A percentile compares a stretch with the other conserved stretches of the same genome.
phyloP scores from a whole-genome alignment of 2,113 vertebrate genomes.

The Zosterops hypoxanthus region DNA sequence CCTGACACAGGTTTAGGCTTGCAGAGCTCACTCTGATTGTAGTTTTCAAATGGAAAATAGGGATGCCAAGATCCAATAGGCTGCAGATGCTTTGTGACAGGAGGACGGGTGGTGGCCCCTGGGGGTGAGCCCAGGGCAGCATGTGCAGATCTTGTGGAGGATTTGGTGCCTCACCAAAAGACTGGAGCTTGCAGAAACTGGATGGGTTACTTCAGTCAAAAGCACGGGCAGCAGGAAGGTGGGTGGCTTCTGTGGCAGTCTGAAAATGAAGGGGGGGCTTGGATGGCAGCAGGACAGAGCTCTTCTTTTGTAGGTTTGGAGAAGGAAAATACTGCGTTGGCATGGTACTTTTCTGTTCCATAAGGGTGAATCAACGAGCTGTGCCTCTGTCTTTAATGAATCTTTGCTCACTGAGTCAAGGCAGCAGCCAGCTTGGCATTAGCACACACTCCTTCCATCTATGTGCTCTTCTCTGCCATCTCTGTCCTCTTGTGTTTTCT shows the following conservation, averaged over 20 bases:
- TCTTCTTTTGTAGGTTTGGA: not conserved
- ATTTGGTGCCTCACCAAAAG: not conserved
- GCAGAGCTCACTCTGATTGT: not conserved
- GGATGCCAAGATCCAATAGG: not conserved
- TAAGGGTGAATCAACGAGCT: not conserved
- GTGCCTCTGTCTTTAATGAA: not conserved
- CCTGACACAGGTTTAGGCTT: not conserved
- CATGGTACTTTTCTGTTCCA: not conserved
- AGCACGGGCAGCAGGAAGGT: not conserved
- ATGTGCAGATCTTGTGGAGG: not conserved
- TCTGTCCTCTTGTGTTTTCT: not conserved
- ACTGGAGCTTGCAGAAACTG: not conserved
- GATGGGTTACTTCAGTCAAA: not conserved
- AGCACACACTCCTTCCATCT: not conserved
- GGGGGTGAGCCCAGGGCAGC: not conserved
- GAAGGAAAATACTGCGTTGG: not conserved
- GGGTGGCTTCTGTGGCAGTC: not conserved
- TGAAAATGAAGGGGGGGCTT: not conserved
- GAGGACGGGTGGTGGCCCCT: not conserved
- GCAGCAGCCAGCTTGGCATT: not conserved
- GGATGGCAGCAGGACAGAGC: not conserved
- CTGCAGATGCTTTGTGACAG: not conserved
- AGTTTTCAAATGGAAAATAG: not conserved
- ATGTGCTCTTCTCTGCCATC: not conserved
- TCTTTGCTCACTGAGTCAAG: not conserved